Evolutionary conservation across 2,113 vertebrate genomes (phyloP).

Genomic region (Peromyscus maniculatus): DNA sequence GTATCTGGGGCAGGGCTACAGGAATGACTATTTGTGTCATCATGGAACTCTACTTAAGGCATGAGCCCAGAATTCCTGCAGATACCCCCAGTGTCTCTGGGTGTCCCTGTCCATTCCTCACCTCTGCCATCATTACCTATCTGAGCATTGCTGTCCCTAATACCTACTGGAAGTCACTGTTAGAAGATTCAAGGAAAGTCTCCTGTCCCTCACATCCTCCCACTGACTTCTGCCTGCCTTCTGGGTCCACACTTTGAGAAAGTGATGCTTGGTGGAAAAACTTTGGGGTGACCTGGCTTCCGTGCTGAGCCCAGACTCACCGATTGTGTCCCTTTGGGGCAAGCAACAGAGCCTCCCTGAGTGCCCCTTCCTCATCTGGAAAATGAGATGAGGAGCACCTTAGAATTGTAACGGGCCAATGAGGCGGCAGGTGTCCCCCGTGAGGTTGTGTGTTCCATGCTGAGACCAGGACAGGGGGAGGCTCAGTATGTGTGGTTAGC

Average conservation of each 20-base stretch:
- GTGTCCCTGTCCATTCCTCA: not conserved
- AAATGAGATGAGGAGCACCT: not conserved
- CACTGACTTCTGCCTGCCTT: not conserved
- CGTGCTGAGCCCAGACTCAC: not conserved
- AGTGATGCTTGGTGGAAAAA: not conserved
- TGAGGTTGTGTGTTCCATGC: not conserved
- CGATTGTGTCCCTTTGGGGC: not conserved
- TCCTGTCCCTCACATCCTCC: not conserved
- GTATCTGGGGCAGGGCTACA: not conserved
- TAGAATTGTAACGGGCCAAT: not conserved
- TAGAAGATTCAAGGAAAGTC: not conserved
- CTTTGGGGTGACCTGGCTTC: too few species aligned
- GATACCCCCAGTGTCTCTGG: not conserved
- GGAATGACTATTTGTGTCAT: not conserved
- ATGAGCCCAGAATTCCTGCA: not conserved
- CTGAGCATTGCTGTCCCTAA: not conserved
- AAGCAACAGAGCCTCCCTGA: not conserved
- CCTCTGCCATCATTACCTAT: not conserved
- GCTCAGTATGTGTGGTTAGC: not conserved
- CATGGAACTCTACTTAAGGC: not conserved
- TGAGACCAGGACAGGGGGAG: not conserved
- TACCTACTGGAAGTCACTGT: not conserved
- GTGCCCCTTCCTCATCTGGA: not conserved
- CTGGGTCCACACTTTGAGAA: not conserved
- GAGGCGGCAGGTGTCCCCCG: accelerated